phyloP scores from a whole-genome alignment of 2,888 invertebrate genomes.

The Nymphalis polychloros region DNA sequence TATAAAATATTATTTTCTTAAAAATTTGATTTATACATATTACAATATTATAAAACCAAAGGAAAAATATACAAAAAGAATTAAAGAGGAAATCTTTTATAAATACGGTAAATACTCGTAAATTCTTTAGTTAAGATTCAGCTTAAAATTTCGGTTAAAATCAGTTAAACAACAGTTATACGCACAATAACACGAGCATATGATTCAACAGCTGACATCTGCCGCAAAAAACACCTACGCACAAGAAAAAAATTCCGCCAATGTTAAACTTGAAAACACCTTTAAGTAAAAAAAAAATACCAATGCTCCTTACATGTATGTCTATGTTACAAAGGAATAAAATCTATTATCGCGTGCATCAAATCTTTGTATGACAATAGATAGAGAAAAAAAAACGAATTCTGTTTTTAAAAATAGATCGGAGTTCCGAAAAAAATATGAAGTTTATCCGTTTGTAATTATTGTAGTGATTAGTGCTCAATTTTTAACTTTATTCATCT shows the following conservation, averaged over 20 bases:
- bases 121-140: neutral
- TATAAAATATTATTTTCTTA: no score
- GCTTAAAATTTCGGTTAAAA: constrained; percentile 54
- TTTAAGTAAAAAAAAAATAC: constrained; percentile 34
- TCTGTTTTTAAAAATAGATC: neutral
- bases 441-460: neutral
- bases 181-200: constrained; percentile 56
- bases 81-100: neutral
- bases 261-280: constrained; percentile 38
- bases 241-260: constrained; percentile 45
- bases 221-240: constrained; percentile 50
- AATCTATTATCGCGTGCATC: neutral
- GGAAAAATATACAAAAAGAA: neutral
- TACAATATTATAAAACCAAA: neutral
- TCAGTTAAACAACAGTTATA: constrained; percentile 72
- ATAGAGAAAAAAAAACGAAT: neutral
- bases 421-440: neutral
- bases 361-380: neutral
- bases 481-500: neutral
- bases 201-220: constrained; percentile 73
- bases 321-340: constrained; percentile 17
- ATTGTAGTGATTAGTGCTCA: neutral
- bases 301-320: constrained; percentile 36
- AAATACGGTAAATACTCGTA: neutral
- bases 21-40: neutral